Conservation (phyloP, 2,113 vertebrate species). For the Platichthys stellatus region DNA sequence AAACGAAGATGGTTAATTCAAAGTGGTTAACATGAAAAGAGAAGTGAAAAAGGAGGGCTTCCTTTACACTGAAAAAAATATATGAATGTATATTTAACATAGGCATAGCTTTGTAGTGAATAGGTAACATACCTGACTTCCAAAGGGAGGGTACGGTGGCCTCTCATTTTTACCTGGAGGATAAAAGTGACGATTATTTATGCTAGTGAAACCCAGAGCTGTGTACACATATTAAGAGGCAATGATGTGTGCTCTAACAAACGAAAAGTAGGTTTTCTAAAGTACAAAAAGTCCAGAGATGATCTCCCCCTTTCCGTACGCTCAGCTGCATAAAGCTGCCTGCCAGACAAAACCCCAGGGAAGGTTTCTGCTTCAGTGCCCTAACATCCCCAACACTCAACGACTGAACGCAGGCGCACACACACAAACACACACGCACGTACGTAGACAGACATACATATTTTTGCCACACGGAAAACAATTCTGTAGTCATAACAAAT, state of each 20-base stretch:
- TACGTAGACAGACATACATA: conserved; percentile 43
- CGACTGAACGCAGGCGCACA: conserved; percentile 58
- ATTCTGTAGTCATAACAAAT: conserved; percentile 51
- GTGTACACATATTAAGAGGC: conserved; percentile 8
- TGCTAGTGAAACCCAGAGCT: conserved; percentile 16
- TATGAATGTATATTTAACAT: not conserved
- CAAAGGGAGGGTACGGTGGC: conserved; percentile 86
- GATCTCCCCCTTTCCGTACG: conserved; percentile 66
- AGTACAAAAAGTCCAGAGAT: conserved; percentile 69
- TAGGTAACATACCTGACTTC: conserved; percentile 82
- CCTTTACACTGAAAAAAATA: conserved; percentile 28
- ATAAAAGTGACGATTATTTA: conserved; percentile 14
- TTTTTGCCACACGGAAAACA: conserved; percentile 58
- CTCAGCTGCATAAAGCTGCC: conserved; percentile 79
- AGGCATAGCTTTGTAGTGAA: not conserved
- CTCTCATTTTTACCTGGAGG: conserved; percentile 91
- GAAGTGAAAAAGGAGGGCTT: conserved; percentile 56
- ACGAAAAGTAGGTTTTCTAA: conserved; percentile 66
- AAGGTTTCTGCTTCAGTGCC: conserved; percentile 76
- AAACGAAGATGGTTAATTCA: conserved; percentile 51
- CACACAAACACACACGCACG: not conserved
- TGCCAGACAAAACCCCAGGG: conserved; percentile 73
- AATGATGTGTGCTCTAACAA: conserved; percentile 49
- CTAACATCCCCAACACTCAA: conserved; percentile 65
- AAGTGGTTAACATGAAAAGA: conserved; percentile 57